Evolutionary conservation across 2,797 vertebrate species (phyloP).

Genomic region (Poliocrania exsul): DNA sequence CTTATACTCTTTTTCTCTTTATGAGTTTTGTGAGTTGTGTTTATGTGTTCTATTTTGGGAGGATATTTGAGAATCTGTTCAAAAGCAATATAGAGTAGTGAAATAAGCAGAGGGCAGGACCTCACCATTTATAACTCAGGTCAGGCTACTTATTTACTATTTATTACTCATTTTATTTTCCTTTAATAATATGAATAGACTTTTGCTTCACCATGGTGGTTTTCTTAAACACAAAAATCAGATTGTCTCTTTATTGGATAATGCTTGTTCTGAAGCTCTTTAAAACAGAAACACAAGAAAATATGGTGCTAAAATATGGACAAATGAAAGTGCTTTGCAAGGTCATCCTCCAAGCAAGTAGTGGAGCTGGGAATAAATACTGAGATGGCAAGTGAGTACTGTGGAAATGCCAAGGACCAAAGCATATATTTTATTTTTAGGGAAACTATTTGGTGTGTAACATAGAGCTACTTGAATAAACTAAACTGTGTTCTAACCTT

Average conservation of each 20-base stretch:
- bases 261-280: background rate
- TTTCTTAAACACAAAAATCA: background rate
- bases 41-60: conserved; percentile 2
- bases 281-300: background rate
- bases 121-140: conserved; percentile 12
- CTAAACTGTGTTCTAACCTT: background rate
- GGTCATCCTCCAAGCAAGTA: background rate
- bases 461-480: background rate
- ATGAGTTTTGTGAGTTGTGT: background rate
- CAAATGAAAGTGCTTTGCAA: background rate
- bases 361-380: background rate
- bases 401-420: background rate
- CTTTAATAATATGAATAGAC: background rate
- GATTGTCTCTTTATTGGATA: background rate
- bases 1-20: background rate
- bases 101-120: conserved; percentile 13
- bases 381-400: background rate
- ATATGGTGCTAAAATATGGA: background rate
- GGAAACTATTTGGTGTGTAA: background rate
- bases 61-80: background rate
- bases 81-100: background rate
- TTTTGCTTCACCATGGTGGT: background rate
- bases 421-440: background rate
- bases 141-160: background rate
- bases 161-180: conserved; percentile 1